These are phyloP conservation scores for Catostylus mosaicus DNA, from an alignment of 30 jellyfish, hydroid and myxozoan genomes.

Conservation along the genomic window DNA sequence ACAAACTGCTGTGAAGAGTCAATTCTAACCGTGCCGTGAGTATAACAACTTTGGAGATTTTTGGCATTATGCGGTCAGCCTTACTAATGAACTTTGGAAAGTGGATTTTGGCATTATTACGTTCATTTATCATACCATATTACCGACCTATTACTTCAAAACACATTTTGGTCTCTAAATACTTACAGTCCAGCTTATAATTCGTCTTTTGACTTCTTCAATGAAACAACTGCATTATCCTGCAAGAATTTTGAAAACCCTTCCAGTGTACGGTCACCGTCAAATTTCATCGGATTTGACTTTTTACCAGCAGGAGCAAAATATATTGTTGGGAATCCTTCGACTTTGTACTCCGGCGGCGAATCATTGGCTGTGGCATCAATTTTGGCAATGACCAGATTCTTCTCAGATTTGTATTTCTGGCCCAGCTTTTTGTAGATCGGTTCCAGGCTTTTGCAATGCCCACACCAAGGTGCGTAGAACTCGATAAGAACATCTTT, in stretches of 20 bases:
- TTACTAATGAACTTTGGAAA: too few species aligned
- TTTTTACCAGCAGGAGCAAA: slow-evolving; percentile 96
- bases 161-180: too few species aligned
- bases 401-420: slow-evolving; percentile 86
- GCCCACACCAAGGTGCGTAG: slow-evolving; percentile 99
- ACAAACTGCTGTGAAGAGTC: too few species aligned
- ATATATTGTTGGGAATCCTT: slow-evolving; percentile 99
- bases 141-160: too few species aligned
- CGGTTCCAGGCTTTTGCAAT: slow-evolving; percentile 96
- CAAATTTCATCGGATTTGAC: slow-evolving; percentile 84
- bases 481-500: slow-evolving; percentile 96
- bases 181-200: slow-evolving; percentile 13
- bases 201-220: slow-evolving; percentile 74
- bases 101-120: too few species aligned
- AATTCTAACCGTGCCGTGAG: too few species aligned
- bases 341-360: slow-evolving; percentile 83
- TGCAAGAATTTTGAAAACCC: slow-evolving; percentile 84
- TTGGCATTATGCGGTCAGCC: too few species aligned
- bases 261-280: slow-evolving; percentile 88
- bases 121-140: too few species aligned
- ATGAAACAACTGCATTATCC: slow-evolving; percentile 67
- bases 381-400: slow-evolving; percentile 92
- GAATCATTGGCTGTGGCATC: slow-evolving; percentile 97
- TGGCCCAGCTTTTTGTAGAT: slow-evolving; percentile 88
- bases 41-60: too few species aligned